Conservation (phyloP, 2,113 vertebrate genomes). For the Tetraodon nigroviridis region DNA sequence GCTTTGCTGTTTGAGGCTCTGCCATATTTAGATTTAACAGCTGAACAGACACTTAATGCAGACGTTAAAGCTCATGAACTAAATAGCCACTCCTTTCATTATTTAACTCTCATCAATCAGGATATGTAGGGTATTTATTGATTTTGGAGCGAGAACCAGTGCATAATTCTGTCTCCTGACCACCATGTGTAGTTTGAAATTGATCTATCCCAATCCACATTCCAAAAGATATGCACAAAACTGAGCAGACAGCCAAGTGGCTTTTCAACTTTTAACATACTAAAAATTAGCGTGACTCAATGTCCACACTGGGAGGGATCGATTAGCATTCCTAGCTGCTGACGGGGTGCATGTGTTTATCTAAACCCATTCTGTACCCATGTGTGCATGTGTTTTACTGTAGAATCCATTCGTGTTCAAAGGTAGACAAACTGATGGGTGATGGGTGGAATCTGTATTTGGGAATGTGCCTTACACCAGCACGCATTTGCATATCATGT, state of each 20-base stretch:
- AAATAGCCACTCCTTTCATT: constrained; percentile 11
- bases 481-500: constrained; percentile 28
- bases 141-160: constrained; percentile 16
- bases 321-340: constrained; percentile 42
- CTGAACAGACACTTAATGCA: neutral
- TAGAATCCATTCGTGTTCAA: neutral
- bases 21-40: neutral
- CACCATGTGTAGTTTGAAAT: constrained; percentile 7
- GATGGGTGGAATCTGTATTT: constrained; percentile 11
- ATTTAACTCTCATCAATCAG: constrained; percentile 16
- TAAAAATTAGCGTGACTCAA: constrained; percentile 26
- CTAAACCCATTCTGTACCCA: constrained; percentile 4
- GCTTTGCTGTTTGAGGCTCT: neutral
- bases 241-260: constrained; percentile 1
- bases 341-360: constrained; percentile 34
- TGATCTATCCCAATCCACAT: neutral
- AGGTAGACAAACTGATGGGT: constrained; percentile 13
- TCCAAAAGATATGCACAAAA: constrained; percentile 1
- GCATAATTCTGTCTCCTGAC: neutral
- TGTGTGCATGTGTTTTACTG: constrained; percentile 11
- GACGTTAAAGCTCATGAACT: neutral
- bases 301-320: constrained; percentile 23
- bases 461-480: constrained; percentile 10
- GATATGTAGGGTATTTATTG: constrained; percentile 10
- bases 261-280: constrained; percentile 14